Percentiles rank a stretch among this genome's conserved stretches.
These are phyloP conservation scores for Diabrotica undecimpunctata DNA, from an alignment of 1,140 invertebrate species.

Conservation along the genomic window DNA sequence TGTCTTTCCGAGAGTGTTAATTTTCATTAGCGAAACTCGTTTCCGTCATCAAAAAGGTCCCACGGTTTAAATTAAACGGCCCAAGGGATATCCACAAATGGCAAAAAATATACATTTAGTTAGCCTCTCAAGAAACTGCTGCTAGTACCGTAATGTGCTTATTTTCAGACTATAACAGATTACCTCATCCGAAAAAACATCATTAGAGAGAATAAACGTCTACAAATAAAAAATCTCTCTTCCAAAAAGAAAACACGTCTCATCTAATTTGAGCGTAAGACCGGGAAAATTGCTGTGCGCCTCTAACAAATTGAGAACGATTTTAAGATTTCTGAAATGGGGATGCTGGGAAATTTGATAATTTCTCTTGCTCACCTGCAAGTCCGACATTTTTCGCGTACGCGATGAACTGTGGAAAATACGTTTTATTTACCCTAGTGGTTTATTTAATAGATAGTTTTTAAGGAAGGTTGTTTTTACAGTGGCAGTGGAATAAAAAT, in stretches of 20 bases:
- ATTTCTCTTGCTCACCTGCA: conserved; percentile 1
- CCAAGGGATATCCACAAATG: background rate
- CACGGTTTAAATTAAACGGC: background rate
- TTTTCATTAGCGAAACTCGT: no score
- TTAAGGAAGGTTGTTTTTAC: no score
- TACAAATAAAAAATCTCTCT: conserved; percentile 3
- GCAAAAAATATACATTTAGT: conserved; percentile 3
- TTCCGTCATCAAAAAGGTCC: no score
- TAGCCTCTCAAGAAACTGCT: background rate
- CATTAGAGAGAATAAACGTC: background rate
- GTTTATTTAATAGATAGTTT: no score
- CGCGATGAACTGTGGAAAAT: background rate
- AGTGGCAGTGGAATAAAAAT: no score
- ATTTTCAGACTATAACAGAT: conserved; percentile 1
- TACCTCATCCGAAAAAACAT: background rate
- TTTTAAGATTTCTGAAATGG: background rate
- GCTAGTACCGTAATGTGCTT: background rate
- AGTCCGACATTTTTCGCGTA: background rate
- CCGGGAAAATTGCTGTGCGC: background rate
- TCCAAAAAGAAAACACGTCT: background rate
- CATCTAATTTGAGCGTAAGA: background rate
- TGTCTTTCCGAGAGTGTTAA: no score
- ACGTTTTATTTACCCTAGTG: no score
- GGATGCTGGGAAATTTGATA: background rate
- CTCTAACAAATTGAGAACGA: conserved; percentile 1